Base-by-base conservation (phyloP, 2,113 vertebrate species). In the Istiophorus platypterus region DNA sequence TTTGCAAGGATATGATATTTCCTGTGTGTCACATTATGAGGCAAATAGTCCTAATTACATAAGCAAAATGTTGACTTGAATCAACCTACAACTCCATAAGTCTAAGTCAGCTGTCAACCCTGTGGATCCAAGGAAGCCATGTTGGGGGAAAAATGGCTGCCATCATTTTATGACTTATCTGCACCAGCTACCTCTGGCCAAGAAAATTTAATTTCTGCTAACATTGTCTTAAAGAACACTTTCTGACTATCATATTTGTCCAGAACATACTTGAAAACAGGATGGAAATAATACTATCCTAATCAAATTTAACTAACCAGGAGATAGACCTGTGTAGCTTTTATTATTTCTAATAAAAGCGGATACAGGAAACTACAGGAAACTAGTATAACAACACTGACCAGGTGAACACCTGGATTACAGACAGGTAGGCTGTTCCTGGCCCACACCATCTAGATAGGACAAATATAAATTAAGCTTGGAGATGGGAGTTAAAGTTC, bases 81-180 rank as follows among this genome's bases (percentile, higher is more conserved):
- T 52, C 49, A 26, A 20, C 42, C 26, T 67, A 14, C 34, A 67
- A 64, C 64, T 74, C 31, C 63, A 24, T 47, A 62, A 9, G n/a
- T 42, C 51, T 79, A 58, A 52, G 69, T 74, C 58, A 76, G 71
- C 69, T 78, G 74, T 72, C 78, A 77, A 72, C 62, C 1, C 59
- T 66, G 67, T 51, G 64, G 62, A 57, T 41, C 18, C 0, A 42
- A 59, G 78, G 81, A 47, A 76, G 85, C 81, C 84, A 86, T 87
- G 64, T 77, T 89, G 68, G 45, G n/a, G 37, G 3, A 71, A 69
- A 89, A 82, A 89, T 89, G 81, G 85, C 88, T 87, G 76, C 78
- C 88, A 42, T 58, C 34, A 74, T 78, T 77, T 62, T 24, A 61
- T 58, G 56, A 72, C 62, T 77, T 68, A 61, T 59, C 58, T 68